A percentile compares a stretch with the other conserved stretches of the same genome.
Conservation (phyloP, 2,888 invertebrate genomes). For the Calliopum simillimum region DNA sequence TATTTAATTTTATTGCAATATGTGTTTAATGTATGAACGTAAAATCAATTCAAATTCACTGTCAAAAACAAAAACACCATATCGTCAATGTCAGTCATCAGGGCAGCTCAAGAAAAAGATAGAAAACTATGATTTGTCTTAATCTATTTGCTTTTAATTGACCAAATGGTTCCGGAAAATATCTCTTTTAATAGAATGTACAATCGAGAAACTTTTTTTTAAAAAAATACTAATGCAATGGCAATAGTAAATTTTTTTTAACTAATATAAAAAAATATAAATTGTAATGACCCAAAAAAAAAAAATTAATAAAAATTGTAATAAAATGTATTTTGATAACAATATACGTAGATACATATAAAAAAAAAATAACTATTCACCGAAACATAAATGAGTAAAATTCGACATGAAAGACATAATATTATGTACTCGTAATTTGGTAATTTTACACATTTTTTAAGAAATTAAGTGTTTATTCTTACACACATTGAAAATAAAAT, state of each 20-base stretch:
- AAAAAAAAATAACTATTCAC: too few relatives aligned
- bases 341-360: neutral
- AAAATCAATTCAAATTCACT: neutral
- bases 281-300: neutral
- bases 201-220: too few relatives aligned
- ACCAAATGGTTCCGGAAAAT: conserved; percentile 8
- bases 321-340: conserved; percentile 9
- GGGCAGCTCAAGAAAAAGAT: neutral
- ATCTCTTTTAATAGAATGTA: neutral
- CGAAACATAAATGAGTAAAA: too few relatives aligned
- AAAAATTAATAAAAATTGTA: neutral
- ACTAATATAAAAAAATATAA: neutral
- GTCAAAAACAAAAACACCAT: conserved; percentile 6
- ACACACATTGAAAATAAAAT: neutral
- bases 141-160: neutral
- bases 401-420: too few relatives aligned
- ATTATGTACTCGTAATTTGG: too few relatives aligned
- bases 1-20: conserved; percentile 18
- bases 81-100: neutral
- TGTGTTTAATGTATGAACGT: neutral
- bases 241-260: conserved; percentile 8
- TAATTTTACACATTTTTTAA: too few relatives aligned
- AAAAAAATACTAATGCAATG: conserved; percentile 1
- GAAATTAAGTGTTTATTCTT: too few relatives aligned
- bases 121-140: conserved; percentile 2